Conservation (phyloP, 2,888 invertebrate genomes). For the Dolomedes plantarius region DNA sequence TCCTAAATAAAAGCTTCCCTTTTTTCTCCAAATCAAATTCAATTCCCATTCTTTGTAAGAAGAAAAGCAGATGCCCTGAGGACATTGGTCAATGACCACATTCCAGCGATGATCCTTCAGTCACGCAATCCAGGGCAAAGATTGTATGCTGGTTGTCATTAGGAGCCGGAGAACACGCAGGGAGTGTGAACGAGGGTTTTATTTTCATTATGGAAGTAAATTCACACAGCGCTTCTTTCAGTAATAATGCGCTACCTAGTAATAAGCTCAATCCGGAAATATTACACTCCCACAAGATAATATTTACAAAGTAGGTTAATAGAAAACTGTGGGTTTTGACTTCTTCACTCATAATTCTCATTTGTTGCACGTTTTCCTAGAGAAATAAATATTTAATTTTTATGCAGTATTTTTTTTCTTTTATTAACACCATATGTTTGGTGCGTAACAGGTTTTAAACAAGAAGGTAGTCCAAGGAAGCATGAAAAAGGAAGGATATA, state of each 20-base stretch:
- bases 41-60: neutral
- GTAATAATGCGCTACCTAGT: neutral
- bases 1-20: no score
- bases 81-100: constrained; percentile 13
- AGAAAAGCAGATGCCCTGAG: constrained; percentile 3
- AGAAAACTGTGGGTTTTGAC: neutral
- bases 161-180: neutral
- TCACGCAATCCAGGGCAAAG: neutral
- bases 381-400: neutral
- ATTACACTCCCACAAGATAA: neutral
- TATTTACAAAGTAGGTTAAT: neutral
- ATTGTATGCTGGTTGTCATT: neutral
- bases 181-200: neutral
- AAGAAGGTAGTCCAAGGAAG: no score
- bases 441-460: no score
- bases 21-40: neutral
- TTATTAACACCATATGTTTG: no score
- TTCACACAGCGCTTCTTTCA: neutral
- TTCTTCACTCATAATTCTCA: neutral
- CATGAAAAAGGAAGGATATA: no score
- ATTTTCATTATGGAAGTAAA: neutral
- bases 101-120: neutral
- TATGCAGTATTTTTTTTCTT: neutral
- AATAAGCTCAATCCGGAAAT: neutral
- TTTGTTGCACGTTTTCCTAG: neutral